phyloP scores from a whole-genome alignment of 2,113 vertebrate genomes.

The Ictidomys tridecemlineatus region DNA sequence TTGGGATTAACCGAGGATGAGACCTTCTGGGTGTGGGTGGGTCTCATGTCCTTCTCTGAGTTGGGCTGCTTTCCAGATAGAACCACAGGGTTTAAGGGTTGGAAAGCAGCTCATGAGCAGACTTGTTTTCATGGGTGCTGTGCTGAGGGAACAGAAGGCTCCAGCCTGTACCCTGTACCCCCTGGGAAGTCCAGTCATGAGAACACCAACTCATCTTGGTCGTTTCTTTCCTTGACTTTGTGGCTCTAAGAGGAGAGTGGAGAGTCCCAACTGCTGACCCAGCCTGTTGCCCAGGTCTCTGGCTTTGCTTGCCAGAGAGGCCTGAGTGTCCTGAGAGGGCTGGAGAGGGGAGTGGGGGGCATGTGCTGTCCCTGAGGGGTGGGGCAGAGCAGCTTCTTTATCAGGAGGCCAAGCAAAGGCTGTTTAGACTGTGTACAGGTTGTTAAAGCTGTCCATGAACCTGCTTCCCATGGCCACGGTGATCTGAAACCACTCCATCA shows the following conservation, averaged over 20 bases:
- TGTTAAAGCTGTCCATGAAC: neutral
- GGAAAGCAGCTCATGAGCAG: neutral
- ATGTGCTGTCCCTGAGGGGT: neutral
- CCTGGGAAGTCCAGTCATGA: neutral
- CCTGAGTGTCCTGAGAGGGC: neutral
- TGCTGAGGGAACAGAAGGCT: neutral
- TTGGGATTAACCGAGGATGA: neutral
- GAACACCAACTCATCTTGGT: neutral
- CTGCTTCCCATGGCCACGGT: no score
- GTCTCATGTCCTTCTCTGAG: neutral
- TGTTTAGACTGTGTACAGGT: neutral
- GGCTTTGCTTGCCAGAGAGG: neutral
- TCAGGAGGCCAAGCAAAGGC: neutral
- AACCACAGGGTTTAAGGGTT: neutral
- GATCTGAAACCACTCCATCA: neutral
- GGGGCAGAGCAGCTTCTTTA: neutral
- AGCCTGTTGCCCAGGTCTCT: neutral
- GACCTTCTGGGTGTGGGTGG: neutral
- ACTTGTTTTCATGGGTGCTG: neutral
- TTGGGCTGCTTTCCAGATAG: neutral
- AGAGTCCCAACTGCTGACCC: neutral
- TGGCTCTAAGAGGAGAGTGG: neutral
- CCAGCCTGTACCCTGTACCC: fast-evolving
- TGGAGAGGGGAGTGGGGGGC: neutral
- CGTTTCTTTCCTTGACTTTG: neutral